These are phyloP conservation scores for Hyposoter dolosus DNA, from an alignment of 2,888 invertebrate species.

Conservation along the genomic window DNA sequence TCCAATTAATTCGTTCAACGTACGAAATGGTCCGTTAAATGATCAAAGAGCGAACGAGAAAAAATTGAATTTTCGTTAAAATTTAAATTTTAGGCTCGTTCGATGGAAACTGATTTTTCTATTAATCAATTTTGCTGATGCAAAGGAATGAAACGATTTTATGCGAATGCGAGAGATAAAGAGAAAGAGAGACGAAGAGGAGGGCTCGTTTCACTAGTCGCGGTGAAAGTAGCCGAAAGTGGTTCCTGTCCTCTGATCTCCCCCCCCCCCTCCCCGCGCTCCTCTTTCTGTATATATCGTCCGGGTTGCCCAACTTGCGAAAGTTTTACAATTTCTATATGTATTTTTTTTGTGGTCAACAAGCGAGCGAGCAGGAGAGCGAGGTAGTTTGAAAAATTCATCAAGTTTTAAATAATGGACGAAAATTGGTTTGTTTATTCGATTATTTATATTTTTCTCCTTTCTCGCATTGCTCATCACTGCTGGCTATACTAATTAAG, in stretches of 20 bases:
- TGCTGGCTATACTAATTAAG: neutral
- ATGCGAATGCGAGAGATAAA: constrained; percentile 35
- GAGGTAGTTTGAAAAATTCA: neutral
- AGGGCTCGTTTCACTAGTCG: constrained; percentile 75
- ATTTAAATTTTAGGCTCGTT: neutral
- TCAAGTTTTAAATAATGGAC: neutral
- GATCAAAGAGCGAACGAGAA: too few relatives aligned
- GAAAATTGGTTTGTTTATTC: neutral
- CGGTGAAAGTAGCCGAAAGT: constrained; percentile 81
- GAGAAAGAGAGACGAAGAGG: constrained; percentile 42
- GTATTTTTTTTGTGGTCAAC: neutral
- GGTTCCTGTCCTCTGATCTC: constrained; percentile 75
- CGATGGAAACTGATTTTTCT: neutral
- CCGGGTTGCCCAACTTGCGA: constrained; percentile 65
- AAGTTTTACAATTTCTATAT: constrained; percentile 32
- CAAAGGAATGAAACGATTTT: constrained; percentile 39
- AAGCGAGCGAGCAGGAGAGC: neutral
- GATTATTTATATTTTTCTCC: neutral
- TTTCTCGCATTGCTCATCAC: constrained; percentile 7
- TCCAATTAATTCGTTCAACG: too few relatives aligned
- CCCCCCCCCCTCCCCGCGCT: constrained; percentile 2
- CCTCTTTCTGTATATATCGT: constrained; percentile 16
- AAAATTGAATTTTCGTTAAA: neutral
- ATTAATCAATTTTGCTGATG: neutral
- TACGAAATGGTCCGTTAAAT: too few relatives aligned